Percentiles rank a stretch among this genome's conserved stretches.
Evolutionary conservation across 2,888 invertebrate genomes (phyloP).

Genomic region (Harpalus rubripes): DNA sequence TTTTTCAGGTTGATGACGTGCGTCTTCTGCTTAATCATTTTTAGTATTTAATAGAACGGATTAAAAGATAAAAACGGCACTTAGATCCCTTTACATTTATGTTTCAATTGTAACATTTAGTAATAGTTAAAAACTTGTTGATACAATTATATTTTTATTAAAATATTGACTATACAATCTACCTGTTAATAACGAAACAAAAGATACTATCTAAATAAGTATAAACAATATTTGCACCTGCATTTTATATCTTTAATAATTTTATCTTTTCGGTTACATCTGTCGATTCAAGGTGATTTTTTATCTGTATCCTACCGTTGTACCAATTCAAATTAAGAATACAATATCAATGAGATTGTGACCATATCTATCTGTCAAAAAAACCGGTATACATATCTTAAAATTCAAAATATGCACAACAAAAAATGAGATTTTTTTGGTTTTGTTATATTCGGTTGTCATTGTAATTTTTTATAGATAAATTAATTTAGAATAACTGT

Average conservation of each 20-base stretch:
- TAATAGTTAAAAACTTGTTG: too few relatives aligned
- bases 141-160: too few relatives aligned
- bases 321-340: background rate
- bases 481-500: slow-evolving; percentile 13
- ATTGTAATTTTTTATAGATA: slow-evolving; percentile 20
- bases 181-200: background rate
- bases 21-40: too few relatives aligned
- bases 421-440: slow-evolving; percentile 6
- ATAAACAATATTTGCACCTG: slow-evolving; percentile 47
- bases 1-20: too few relatives aligned
- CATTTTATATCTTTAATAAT: slow-evolving; percentile 3
- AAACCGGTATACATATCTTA: slow-evolving; percentile 25
- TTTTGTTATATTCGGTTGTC: slow-evolving; percentile 6
- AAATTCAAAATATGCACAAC: slow-evolving; percentile 26
- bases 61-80: too few relatives aligned
- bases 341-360: slow-evolving; percentile 45
- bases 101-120: too few relatives aligned
- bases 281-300: slow-evolving; percentile 48
- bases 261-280: slow-evolving; percentile 26
- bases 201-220: slow-evolving; percentile 18
- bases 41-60: too few relatives aligned
- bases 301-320: slow-evolving; percentile 5
- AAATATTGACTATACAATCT: background rate
- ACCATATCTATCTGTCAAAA: background rate
- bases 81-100: too few relatives aligned